Evolutionary conservation across 92 coral and sea anemone genomes (phyloP), one percentile per base, ranked within the genome.

Genomic region (Plumapathes pennacea): DNA sequence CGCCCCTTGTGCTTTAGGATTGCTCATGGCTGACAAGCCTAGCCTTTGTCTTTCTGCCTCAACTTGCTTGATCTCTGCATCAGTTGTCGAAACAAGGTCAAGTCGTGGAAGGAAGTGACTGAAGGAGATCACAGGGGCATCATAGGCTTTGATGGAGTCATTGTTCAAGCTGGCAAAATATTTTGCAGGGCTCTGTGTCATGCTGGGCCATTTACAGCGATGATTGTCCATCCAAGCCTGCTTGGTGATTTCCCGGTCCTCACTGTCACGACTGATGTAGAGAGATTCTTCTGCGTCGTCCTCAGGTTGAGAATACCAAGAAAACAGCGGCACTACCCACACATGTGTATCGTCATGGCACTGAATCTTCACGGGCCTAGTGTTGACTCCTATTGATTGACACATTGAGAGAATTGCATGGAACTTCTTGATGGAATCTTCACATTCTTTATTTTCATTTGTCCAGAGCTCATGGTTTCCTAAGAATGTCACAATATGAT

Each of bases 401-500:
- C 92, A 85, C 22, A 85, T 25, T 38, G 57, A 64, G n/a, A 74
- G 18, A 43, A 85, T 64, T 10, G 59, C 66, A 30, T 74, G 60
- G 39, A 85, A 85, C 49, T 85, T 85, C 30, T 65, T 67, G 50
- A 81, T 68, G 24, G 92, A 85, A 50, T 74, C 54, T 25, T 80
- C 69, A 22, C 52, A 53, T 7, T 33, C 28, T 23, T 46, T 25
- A 0, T 40, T 30, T 27, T 39, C 57, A 15, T 39, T 60, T 37
- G 70, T 40, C 92, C 92, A 85, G 7, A 85, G 71, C 24, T 85
- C 92, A 62, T 85, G 92, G 42, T 85, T 85, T 15, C 92, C 92
- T 85, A 22, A 25, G 48, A 49, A 32, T n/a, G n/a, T n/a, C n/a
- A n/a, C n/a, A n/a, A n/a, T n/a, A n/a, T n/a, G n/a, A n/a, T n/a